These are phyloP conservation scores for Periparus ater DNA, from an alignment of 2,797 vertebrate genomes.

Conservation along the genomic window DNA sequence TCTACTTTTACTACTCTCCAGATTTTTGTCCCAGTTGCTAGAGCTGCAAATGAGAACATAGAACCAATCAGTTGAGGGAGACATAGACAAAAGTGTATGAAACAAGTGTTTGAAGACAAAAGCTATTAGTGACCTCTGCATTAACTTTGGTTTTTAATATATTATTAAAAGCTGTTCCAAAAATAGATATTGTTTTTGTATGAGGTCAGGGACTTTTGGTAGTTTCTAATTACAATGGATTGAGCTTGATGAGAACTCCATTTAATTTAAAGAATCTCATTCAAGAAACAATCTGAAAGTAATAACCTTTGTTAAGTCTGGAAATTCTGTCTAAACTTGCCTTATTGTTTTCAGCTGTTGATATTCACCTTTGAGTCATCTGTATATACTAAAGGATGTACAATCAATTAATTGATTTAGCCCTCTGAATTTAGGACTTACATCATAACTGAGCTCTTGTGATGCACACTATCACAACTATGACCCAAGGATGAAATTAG, in stretches of 20 bases:
- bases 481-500: neutral
- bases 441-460: neutral
- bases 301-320: neutral
- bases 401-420: neutral
- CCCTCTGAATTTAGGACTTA: neutral
- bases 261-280: constrained; percentile 1
- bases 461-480: neutral
- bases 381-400: neutral
- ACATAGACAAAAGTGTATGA: neutral
- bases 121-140: neutral
- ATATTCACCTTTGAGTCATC: neutral
- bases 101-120: too few species aligned
- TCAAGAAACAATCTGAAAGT: neutral
- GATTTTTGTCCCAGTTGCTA: neutral
- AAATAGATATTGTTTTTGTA: neutral
- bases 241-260: neutral
- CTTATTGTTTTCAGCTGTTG: neutral
- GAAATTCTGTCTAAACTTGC: neutral
- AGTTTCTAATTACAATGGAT: neutral
- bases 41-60: neutral
- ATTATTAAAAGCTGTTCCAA: constrained; percentile 7
- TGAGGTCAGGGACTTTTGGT: neutral
- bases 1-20: neutral
- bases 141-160: neutral
- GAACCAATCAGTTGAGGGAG: neutral